Evolutionary conservation across 1,140 invertebrate species (phyloP).

Genomic region (Euura saliciscinereae): DNA sequence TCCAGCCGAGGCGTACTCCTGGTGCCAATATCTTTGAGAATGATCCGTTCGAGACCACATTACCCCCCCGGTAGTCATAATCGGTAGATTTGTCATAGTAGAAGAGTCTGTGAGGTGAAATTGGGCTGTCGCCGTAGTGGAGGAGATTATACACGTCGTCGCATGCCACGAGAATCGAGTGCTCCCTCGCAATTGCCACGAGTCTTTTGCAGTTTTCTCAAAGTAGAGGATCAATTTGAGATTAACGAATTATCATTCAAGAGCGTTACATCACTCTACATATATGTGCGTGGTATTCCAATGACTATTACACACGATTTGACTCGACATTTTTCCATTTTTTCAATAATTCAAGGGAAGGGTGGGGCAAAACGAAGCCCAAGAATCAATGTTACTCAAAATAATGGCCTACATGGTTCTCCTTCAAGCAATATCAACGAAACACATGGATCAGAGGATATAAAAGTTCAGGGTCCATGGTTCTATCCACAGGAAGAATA

Average conservation of each 20-base stretch:
- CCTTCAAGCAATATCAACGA: too few relatives aligned
- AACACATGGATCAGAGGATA: too few relatives aligned
- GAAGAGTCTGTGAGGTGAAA: constrained; percentile 61
- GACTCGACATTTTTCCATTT: too few relatives aligned
- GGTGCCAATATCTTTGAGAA: constrained; percentile 74
- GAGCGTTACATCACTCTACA: constrained; percentile 9
- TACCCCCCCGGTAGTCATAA: constrained; percentile 55
- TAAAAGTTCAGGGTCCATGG: too few relatives aligned
- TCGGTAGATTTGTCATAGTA: constrained; percentile 61
- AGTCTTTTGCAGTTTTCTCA: constrained; percentile 58
- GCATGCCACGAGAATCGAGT: constrained; percentile 64
- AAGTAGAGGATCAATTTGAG: constrained; percentile 22
- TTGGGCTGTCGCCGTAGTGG: constrained; percentile 55
- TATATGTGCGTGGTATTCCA: too few relatives aligned
- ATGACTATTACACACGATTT: too few relatives aligned
- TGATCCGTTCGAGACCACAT: constrained; percentile 70
- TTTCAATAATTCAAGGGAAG: too few relatives aligned
- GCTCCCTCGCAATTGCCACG: constrained; percentile 62
- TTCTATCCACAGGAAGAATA: too few relatives aligned
- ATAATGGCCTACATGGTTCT: too few relatives aligned
- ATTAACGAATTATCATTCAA: not conserved
- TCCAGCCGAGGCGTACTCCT: constrained; percentile 70
- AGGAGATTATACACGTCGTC: constrained; percentile 75
- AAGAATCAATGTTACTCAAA: too few relatives aligned
- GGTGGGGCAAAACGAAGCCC: too few relatives aligned